A percentile compares a stretch with the other conserved stretches of the same genome.
Evolutionary conservation across 2,113 vertebrate species (phyloP).

Genomic region (Gopherus flavomarginatus): DNA sequence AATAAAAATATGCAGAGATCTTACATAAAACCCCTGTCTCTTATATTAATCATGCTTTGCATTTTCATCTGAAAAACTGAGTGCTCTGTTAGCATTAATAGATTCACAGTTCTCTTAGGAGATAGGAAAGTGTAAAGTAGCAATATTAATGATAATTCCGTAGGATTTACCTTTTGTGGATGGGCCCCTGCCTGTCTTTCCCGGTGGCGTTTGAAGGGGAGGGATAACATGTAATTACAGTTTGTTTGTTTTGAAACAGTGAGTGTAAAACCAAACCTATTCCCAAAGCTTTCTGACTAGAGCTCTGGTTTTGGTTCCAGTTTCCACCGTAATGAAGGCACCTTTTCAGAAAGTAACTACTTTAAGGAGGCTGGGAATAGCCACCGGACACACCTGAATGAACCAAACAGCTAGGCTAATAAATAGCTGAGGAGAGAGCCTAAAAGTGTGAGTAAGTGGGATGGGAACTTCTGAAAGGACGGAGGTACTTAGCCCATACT

Average conservation of each 20-base stretch:
- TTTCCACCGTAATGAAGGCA: not conserved
- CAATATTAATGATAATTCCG: not conserved
- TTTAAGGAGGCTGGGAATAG: not conserved
- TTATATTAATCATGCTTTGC: not conserved
- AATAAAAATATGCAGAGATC: rapidly evolving
- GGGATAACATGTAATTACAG: not conserved
- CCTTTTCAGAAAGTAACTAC: not conserved
- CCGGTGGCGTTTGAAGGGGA: rapidly evolving
- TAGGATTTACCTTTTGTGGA: rapidly evolving
- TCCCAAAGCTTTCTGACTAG: not conserved
- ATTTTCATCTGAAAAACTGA: not conserved
- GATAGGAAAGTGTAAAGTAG: rapidly evolving
- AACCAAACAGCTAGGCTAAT: not conserved
- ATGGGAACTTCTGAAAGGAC: not conserved
- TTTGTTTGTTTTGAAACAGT: not conserved
- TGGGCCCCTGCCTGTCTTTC: not conserved
- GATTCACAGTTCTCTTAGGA: not conserved
- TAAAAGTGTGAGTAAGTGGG: not conserved
- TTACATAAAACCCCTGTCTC: not conserved
- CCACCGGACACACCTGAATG: not conserved
- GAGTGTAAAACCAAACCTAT: not conserved
- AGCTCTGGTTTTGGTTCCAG: not conserved
- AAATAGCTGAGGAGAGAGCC: not conserved
- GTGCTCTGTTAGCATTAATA: not conserved
- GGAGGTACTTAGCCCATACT: not conserved